These are phyloP conservation scores for Drosophila quadrilineata DNA, from an alignment of 1,140 invertebrate genomes.

Conservation along the genomic window DNA sequence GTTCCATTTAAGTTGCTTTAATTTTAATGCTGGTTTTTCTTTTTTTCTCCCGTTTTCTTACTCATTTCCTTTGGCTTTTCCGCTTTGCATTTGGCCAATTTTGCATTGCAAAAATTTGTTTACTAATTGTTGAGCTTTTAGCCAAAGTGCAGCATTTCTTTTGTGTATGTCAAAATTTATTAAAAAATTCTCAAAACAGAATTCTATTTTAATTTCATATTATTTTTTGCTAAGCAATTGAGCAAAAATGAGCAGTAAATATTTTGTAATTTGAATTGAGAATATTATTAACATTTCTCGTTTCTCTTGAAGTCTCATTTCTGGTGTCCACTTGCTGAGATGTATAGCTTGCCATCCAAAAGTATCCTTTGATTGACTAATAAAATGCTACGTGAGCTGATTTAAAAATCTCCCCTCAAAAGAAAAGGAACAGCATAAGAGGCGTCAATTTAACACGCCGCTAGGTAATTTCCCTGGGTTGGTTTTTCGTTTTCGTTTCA, in stretches of 20 bases:
- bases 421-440: too few species aligned
- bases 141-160: conserved; percentile 70
- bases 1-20: conserved; percentile 79
- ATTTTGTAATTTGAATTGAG: neutral
- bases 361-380: conserved; percentile 76
- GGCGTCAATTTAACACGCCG: conserved; percentile 46
- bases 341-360: conserved; percentile 58
- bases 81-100: conserved; percentile 49
- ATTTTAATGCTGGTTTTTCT: conserved; percentile 50
- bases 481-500: conserved; percentile 13
- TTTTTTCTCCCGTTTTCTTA: neutral
- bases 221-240: conserved; percentile 11
- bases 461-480: conserved; percentile 54
- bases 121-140: conserved; percentile 80
- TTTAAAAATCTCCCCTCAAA: too few species aligned
- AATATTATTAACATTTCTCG: too few species aligned
- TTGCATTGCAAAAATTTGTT: conserved; percentile 69
- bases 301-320: too few species aligned
- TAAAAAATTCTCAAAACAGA: conserved; percentile 19
- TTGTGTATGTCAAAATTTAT: conserved; percentile 72
- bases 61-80: conserved; percentile 21
- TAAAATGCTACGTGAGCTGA: conserved; percentile 73
- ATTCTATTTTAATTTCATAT: conserved; percentile 43
- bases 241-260: neutral
- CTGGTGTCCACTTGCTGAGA: too few species aligned